A percentile compares a stretch with the other conserved stretches of the same genome.
phyloP scores from a whole-genome alignment of 2,113 vertebrate genomes.

The Phyllostomus discolor region DNA sequence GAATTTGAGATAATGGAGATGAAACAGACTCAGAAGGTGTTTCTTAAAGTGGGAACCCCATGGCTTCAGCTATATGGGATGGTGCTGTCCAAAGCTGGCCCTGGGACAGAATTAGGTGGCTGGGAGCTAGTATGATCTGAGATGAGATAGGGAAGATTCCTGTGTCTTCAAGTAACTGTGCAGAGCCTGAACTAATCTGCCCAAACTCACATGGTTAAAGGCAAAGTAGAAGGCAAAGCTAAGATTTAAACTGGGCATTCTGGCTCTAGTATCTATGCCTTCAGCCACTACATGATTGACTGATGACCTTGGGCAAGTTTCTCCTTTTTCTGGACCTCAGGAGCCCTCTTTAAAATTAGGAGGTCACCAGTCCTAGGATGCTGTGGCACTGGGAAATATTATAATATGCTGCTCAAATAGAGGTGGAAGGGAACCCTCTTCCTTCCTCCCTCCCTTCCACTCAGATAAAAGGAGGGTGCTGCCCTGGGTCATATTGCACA shows the following conservation, averaged over 20 bases:
- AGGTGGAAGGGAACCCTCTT: background rate
- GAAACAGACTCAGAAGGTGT: background rate
- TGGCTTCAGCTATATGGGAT: background rate
- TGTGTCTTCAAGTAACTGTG: background rate
- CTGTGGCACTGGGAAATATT: background rate
- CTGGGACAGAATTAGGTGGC: background rate
- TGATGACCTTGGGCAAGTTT: background rate
- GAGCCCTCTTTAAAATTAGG: background rate
- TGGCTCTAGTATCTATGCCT: background rate
- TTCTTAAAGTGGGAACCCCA: background rate
- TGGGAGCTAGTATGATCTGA: background rate
- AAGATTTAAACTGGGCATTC: background rate
- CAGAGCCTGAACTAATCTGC: background rate
- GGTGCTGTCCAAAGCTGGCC: background rate
- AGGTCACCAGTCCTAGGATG: background rate
- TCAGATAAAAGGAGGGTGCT: background rate
- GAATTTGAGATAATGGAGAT: background rate
- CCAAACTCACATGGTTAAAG: background rate
- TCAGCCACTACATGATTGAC: background rate
- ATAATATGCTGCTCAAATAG: background rate
- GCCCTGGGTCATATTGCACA: background rate
- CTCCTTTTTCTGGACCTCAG: background rate
- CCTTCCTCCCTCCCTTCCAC: background rate
- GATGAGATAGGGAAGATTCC: background rate
- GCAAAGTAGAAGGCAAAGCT: background rate